Conservation (phyloP, 2,888 invertebrate species). For the Cheilosia variabilis region DNA sequence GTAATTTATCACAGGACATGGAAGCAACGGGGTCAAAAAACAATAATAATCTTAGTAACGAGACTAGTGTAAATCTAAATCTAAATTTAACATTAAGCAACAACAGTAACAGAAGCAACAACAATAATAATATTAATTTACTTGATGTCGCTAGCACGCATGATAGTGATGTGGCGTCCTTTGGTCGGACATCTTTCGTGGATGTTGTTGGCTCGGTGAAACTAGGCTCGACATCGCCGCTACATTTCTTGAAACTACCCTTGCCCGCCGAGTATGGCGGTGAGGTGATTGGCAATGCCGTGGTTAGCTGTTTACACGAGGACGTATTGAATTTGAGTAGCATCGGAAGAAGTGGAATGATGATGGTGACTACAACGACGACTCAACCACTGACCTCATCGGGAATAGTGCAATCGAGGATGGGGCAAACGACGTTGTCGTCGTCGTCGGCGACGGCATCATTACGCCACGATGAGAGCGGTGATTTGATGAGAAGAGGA, state of each 20-base stretch:
- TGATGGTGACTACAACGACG: slow-evolving; percentile 24
- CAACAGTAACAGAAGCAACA: slow-evolving; percentile 32
- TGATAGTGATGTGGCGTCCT: slow-evolving; percentile 38
- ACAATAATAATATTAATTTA: slow-evolving; percentile 67
- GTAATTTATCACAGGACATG: slow-evolving; percentile 76
- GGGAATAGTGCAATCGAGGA: slow-evolving; percentile 69
- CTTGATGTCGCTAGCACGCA: slow-evolving; percentile 46
- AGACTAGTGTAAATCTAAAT: slow-evolving; percentile 72
- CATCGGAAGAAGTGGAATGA: slow-evolving; percentile 53
- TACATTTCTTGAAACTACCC: slow-evolving; percentile 60
- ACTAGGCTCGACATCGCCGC: slow-evolving; percentile 50
- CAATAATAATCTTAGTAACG: slow-evolving; percentile 74
- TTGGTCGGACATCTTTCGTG: slow-evolving; percentile 26
- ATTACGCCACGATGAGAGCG: slow-evolving; percentile 61
- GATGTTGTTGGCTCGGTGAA: slow-evolving; percentile 22
- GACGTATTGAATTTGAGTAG: slow-evolving; percentile 69
- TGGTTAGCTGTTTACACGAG: slow-evolving; percentile 54
- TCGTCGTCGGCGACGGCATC: slow-evolving; percentile 43
- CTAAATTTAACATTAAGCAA: slow-evolving; percentile 64
- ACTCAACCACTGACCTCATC: slow-evolving; percentile 56
- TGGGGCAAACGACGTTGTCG: slow-evolving; percentile 15
- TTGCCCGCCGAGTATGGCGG: slow-evolving; percentile 24
- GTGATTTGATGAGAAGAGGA: slow-evolving; percentile 72
- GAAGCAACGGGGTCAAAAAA: slow-evolving; percentile 76
- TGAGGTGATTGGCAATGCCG: slow-evolving; percentile 28